Percentiles rank a stretch among this genome's conserved stretches.
Conservation (phyloP, 2,888 invertebrate genomes). For the Drosophila atripex region DNA sequence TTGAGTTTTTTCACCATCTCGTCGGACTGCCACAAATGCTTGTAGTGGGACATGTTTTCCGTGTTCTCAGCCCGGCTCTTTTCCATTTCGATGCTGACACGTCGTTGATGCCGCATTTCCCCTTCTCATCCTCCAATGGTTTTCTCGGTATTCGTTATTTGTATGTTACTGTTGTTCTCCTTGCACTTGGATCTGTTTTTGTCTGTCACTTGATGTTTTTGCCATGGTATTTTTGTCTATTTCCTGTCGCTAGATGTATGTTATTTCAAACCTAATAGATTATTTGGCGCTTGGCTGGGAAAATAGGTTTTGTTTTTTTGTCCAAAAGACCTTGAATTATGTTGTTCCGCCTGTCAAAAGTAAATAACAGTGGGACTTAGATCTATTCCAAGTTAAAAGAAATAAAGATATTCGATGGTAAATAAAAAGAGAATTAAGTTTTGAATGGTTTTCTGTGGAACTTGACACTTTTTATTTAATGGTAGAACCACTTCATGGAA, state of each 20-base stretch:
- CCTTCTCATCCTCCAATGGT: slow-evolving; percentile 8
- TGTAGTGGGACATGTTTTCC: slow-evolving; percentile 58
- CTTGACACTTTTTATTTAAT: not conserved
- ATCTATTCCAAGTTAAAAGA: too few species aligned
- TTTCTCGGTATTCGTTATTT: slow-evolving; percentile 25
- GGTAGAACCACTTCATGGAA: too few species aligned
- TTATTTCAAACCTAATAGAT: slow-evolving; percentile 56
- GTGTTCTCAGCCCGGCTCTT: slow-evolving; percentile 35
- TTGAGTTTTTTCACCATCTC: slow-evolving; percentile 21
- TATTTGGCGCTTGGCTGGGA: slow-evolving; percentile 49
- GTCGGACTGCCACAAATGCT: slow-evolving; percentile 54
- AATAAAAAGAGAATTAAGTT: not conserved
- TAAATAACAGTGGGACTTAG: slow-evolving; percentile 8
- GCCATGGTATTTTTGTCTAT: slow-evolving; percentile 23
- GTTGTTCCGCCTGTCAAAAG: slow-evolving; percentile 29
- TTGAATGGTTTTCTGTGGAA: not conserved
- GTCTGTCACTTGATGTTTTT: slow-evolving; percentile 30
- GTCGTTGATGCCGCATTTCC: slow-evolving; percentile 35
- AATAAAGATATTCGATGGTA: too few species aligned
- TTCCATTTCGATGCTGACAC: slow-evolving; percentile 58
- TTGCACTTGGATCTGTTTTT: slow-evolving; percentile 34
- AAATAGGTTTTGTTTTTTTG: slow-evolving; percentile 44
- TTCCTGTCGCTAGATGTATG: slow-evolving; percentile 36
- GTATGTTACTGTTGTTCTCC: slow-evolving; percentile 15
- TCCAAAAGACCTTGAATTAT: slow-evolving; percentile 42